Percentiles rank a stretch among this genome's conserved stretches.
Evolutionary conservation across 1,140 invertebrate genomes (phyloP).

Genomic region (Pararge aegeria): DNA sequence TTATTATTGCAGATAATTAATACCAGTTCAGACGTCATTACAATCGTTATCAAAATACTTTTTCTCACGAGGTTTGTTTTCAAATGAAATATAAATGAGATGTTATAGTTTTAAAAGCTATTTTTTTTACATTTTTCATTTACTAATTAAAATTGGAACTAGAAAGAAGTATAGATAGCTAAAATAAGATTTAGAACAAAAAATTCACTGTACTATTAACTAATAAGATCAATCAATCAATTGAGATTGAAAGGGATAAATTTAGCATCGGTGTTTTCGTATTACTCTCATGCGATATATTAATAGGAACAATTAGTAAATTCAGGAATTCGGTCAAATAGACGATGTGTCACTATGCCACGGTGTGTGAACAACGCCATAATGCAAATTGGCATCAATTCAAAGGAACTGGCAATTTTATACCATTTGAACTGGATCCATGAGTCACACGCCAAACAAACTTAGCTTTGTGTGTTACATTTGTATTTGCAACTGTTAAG

Average conservation of each 20-base stretch:
- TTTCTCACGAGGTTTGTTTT: conserved; percentile 1
- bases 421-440: conserved; percentile 37
- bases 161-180: too few species aligned
- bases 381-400: conserved; percentile 45
- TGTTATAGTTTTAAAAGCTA: too few species aligned
- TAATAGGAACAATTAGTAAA: conserved; percentile 12
- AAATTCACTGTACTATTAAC: too few species aligned
- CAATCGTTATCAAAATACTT: neutral
- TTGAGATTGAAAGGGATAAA: too few species aligned
- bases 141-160: too few species aligned
- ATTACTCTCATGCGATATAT: too few species aligned
- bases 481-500: neutral
- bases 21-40: conserved; percentile 3
- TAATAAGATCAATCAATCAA: too few species aligned
- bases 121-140: too few species aligned
- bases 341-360: conserved; percentile 35
- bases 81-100: neutral
- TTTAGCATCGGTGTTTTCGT: too few species aligned
- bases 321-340: conserved; percentile 37
- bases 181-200: too few species aligned
- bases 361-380: conserved; percentile 37
- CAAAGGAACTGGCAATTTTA: conserved; percentile 43
- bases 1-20: conserved; percentile 7
- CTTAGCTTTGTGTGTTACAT: neutral
- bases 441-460: conserved; percentile 31